phyloP scores from a whole-genome alignment of 2,113 vertebrate species.

The Brachyhypopomus occidentalis region DNA sequence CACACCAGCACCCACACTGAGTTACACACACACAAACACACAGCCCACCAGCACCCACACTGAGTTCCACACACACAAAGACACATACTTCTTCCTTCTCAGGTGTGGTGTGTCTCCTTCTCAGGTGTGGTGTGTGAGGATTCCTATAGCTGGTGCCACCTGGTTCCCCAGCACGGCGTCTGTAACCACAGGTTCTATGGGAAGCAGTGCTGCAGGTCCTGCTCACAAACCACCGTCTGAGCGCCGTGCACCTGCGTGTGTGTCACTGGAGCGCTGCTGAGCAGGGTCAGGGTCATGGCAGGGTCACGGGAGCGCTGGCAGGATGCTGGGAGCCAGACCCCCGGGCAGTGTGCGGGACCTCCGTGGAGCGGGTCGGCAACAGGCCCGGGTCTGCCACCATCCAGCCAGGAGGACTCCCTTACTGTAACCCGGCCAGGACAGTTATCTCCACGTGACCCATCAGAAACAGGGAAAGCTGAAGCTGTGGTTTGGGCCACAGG shows the following conservation, averaged over 20 bases:
- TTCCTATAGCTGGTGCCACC: constrained; percentile 82
- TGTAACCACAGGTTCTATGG: constrained; percentile 85
- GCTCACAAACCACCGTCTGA: constrained; percentile 81
- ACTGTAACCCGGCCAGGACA: not conserved
- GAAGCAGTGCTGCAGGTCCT: constrained; percentile 84
- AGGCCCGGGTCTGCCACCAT: too few relatives aligned
- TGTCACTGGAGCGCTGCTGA: not conserved
- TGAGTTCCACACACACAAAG: too few relatives aligned
- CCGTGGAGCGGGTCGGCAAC: not conserved
- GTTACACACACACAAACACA: too few relatives aligned
- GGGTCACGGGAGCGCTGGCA: not conserved
- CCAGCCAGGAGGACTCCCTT: not conserved
- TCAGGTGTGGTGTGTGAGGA: constrained; percentile 67
- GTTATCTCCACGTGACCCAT: not conserved
- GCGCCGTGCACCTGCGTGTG: not conserved
- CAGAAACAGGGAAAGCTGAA: too few relatives aligned
- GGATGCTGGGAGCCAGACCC: not conserved
- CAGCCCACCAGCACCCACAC: too few relatives aligned
- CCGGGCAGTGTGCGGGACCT: not conserved
- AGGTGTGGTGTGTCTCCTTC: not conserved
- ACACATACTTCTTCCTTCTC: not conserved
- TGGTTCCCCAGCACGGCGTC: constrained; percentile 82
- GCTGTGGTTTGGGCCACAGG: not conserved
- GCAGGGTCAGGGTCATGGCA: not conserved
- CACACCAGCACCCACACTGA: too few relatives aligned